Conservation (phyloP, 1,140 invertebrate genomes). For the Rhagoletis zephyria region DNA sequence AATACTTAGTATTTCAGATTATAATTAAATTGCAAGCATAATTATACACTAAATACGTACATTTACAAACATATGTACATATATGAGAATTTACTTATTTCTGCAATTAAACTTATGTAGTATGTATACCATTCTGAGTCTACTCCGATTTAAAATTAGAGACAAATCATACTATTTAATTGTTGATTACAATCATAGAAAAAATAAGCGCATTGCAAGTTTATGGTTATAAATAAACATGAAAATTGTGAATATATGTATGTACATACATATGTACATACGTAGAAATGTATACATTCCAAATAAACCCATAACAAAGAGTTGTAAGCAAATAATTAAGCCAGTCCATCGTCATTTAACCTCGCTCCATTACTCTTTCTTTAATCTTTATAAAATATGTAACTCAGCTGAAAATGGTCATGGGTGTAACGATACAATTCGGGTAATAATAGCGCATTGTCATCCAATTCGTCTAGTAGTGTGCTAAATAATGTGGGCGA, state of each 20-base stretch:
- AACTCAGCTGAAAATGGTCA: conserved; percentile 56
- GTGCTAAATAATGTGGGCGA: conserved; percentile 59
- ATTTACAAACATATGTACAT: background rate
- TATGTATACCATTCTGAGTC: background rate
- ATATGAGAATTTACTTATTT: background rate
- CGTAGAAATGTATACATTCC: background rate
- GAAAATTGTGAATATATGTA: background rate
- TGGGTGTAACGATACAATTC: conserved; percentile 56
- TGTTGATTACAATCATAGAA: conserved; percentile 40
- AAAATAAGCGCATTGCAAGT: conserved; percentile 33
- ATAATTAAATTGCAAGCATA: background rate
- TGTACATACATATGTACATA: background rate
- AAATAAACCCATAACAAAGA: background rate
- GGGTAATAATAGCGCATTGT: conserved; percentile 53
- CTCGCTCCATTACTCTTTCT: background rate
- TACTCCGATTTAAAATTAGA: conserved; percentile 6
- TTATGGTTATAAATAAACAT: background rate
- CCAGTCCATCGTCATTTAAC: no score
- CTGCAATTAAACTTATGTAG: background rate
- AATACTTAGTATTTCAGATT: background rate
- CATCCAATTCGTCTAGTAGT: conserved; percentile 43
- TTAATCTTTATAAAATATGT: conserved; percentile 55
- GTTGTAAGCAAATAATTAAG: no score
- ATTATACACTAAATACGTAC: background rate
- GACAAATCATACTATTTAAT: conserved; percentile 43